These are phyloP conservation scores for Eptatretus atami DNA, from an alignment of 2,797 vertebrate species.

Conservation along the genomic window DNA sequence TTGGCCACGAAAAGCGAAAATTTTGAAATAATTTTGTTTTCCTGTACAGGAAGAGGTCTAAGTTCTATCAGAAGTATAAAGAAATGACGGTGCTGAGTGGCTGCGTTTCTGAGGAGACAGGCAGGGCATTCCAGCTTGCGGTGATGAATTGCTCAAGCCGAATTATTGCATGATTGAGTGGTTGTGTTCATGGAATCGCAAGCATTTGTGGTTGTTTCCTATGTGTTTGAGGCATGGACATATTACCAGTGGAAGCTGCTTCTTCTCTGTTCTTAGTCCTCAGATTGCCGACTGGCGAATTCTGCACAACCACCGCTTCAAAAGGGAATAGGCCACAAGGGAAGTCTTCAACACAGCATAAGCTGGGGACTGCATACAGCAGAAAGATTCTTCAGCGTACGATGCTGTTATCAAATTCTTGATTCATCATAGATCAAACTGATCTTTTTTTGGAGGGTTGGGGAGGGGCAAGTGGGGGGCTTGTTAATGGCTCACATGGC, in stretches of 20 bases:
- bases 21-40: no score
- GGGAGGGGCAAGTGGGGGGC: no score
- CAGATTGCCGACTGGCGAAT: constrained; percentile 55
- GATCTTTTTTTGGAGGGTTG: no score
- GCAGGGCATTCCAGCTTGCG: constrained; percentile 50
- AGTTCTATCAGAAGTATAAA: constrained; percentile 93
- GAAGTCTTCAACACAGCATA: constrained; percentile 87
- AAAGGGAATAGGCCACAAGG: constrained; percentile 68
- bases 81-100: constrained; percentile 94
- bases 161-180: constrained; percentile 76
- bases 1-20: no score
- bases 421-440: no score
- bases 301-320: constrained; percentile 89
- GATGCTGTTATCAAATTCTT: constrained; percentile 11
- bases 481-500: no score
- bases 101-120: constrained; percentile 54
- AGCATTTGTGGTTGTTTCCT: background rate
- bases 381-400: constrained; percentile 51
- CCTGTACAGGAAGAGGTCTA: constrained; percentile 55
- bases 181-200: constrained; percentile 12
- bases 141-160: constrained; percentile 92
- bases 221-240: constrained; percentile 20
- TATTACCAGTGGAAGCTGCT: constrained; percentile 8
- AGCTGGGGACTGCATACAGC: constrained; percentile 85
- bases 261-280: constrained; percentile 27